Evolutionary conservation across 2,888 invertebrate species (phyloP), one percentile per base, ranked within the genome.

Genomic region (Conistra vaccinii): DNA sequence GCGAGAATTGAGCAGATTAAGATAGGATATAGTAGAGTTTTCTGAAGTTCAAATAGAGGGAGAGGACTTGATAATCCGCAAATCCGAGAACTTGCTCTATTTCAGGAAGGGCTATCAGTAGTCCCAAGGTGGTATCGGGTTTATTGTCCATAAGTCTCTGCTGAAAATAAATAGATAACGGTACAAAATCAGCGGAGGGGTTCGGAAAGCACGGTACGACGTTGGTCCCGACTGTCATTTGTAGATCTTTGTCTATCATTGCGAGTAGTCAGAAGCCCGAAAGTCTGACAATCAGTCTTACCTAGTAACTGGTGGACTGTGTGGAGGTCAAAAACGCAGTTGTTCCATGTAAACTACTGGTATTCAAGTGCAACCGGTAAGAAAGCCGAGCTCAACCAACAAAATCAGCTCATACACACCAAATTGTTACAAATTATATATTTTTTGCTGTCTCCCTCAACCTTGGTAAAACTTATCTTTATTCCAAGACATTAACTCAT

Each of bases 401-500:
- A 53, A 4, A 51, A 23, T 65, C 51, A 29, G 48, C 55, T 53
- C 32, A 55, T 32, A 32, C 1, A 29, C 23, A 10, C 66, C n/a
- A 57, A 58, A 23, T 32, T 58, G n/a, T 32, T 32, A 58, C 10
- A 60, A 73, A 76, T 75, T 39, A 32, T 51, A 63, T 10, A 32
- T 51, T 68, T 58, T 70, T 65, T 53, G 57, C 80, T 26, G 23
- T 58, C 51, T 62, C 66, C 42, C 63, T 76, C 57, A 67, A 23
- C 65, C 60, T 32, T 60, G 35, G 26, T n/a, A 42, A n/a, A 39
- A 74, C 78, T 85, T 89, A 89, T 89, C 89, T 86, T 75, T 77
- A 73, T 89, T 89, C 89, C 89, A 69, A 84, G 80, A 84, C 87
- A 89, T 88, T 89, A 87, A 80, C 75, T 79, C 72, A 74, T 78